Evolutionary conservation across 2,113 vertebrate species (phyloP).

Genomic region (Burhinus bistriatus): DNA sequence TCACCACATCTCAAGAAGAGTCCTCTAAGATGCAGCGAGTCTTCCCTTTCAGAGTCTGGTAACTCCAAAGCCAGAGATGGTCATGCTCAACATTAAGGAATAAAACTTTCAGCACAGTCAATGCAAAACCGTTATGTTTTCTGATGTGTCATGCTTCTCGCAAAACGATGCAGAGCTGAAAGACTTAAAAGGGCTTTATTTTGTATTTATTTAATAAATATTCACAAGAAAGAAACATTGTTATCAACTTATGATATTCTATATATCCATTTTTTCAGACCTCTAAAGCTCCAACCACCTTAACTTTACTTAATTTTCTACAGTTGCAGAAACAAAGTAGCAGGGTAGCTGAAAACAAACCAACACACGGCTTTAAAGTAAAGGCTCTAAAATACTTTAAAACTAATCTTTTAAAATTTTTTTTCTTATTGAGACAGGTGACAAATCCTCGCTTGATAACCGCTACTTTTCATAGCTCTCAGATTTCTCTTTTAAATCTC

Average conservation of each 20-base stretch:
- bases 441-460: not conserved
- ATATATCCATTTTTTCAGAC: not conserved
- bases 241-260: not conserved
- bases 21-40: not conserved
- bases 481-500: not conserved
- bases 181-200: not conserved
- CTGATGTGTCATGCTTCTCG: not conserved
- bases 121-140: not conserved
- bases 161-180: not conserved
- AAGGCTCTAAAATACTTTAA: not conserved
- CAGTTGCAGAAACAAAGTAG: not conserved
- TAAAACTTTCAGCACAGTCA: not conserved
- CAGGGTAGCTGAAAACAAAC: not conserved
- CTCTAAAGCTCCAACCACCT: not conserved
- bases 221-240: not conserved
- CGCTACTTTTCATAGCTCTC: not conserved
- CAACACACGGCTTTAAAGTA: not conserved
- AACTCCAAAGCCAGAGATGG: not conserved
- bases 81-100: not conserved
- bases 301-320: not conserved
- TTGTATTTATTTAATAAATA: not conserved
- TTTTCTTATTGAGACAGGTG: not conserved
- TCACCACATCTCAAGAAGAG: not conserved
- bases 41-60: not conserved
- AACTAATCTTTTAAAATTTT: not conserved